A percentile compares a stretch with the other conserved stretches of the same genome.
Conservation (phyloP, 92 coral and sea anemone genomes). For the Siderastrea radians region DNA sequence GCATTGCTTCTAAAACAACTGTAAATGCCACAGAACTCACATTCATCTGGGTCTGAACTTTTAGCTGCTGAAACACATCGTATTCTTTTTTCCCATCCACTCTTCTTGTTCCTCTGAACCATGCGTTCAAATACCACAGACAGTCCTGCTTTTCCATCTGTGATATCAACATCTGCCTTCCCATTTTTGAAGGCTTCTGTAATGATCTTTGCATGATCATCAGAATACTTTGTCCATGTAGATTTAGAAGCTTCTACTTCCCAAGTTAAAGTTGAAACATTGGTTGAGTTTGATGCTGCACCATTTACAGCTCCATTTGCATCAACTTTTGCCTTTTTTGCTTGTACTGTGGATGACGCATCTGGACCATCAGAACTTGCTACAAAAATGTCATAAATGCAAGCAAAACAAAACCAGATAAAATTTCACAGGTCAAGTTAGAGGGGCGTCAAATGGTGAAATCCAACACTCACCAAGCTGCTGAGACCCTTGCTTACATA, state of each 20-base stretch:
- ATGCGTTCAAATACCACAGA: conserved; percentile 84
- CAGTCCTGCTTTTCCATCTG: conserved; percentile 64
- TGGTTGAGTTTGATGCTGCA: background rate
- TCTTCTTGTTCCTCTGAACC: conserved; percentile 90
- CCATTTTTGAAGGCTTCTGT: conserved; percentile 77
- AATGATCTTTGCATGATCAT: conserved; percentile 68
- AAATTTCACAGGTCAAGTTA: too few relatives aligned
- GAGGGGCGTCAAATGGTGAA: too few relatives aligned
- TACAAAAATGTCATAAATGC: background rate
- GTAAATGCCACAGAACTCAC: conserved; percentile 29
- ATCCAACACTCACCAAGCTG: too few relatives aligned
- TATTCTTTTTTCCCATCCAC: conserved; percentile 95
- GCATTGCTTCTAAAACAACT: too few relatives aligned
- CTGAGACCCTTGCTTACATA: too few relatives aligned
- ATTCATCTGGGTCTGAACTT: conserved; percentile 55
- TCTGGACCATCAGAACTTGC: conserved; percentile 51
- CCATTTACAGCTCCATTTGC: conserved; percentile 21
- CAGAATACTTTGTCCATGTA: conserved; percentile 78
- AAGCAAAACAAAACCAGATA: too few relatives aligned
- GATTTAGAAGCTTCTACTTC: conserved; percentile 78
- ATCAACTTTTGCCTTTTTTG: conserved; percentile 66
- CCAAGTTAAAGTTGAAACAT: conserved; percentile 63
- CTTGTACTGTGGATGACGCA: background rate
- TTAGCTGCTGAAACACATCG: conserved; percentile 76
- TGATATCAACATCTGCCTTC: conserved; percentile 65